Percentiles rank a stretch among this genome's conserved stretches.
Evolutionary conservation across 35 echinoderm and acorn worm genomes (phyloP).

Genomic region (Acanthaster planci): DNA sequence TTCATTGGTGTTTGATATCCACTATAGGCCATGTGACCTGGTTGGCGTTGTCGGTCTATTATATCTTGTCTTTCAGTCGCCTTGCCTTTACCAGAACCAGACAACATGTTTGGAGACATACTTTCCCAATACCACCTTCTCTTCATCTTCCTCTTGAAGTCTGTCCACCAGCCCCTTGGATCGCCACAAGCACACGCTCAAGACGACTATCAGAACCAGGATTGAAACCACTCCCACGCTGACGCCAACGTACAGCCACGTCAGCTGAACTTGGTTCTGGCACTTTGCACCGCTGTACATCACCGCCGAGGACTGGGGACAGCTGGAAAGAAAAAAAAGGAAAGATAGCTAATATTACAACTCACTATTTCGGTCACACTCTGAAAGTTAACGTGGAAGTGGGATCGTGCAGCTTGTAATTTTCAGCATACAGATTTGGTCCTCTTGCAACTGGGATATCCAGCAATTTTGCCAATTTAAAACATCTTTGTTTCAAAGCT

Average conservation of each 20-base stretch:
- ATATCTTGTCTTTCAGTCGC: too few species aligned
- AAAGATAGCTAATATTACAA: background rate
- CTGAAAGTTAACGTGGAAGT: background rate
- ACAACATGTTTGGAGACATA: background rate
- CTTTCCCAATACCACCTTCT: background rate
- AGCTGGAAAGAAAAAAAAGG: background rate
- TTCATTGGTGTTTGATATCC: too few species aligned
- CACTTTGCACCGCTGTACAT: background rate
- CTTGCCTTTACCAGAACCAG: background rate
- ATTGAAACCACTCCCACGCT: background rate
- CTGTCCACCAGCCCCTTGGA: background rate
- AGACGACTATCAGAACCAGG: background rate
- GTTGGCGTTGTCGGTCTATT: too few species aligned
- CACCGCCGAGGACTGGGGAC: background rate
- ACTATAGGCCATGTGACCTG: too few species aligned
- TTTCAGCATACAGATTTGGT: background rate
- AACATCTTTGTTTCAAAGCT: background rate
- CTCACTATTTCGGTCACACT: background rate
- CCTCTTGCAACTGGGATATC: background rate
- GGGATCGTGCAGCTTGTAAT: background rate
- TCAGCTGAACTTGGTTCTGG: background rate
- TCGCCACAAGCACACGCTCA: background rate
- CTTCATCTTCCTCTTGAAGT: background rate
- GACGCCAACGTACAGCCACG: background rate
- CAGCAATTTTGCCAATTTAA: background rate